Base-by-base conservation (phyloP, 2,797 vertebrate species). In the Mionectes olivaceus region DNA sequence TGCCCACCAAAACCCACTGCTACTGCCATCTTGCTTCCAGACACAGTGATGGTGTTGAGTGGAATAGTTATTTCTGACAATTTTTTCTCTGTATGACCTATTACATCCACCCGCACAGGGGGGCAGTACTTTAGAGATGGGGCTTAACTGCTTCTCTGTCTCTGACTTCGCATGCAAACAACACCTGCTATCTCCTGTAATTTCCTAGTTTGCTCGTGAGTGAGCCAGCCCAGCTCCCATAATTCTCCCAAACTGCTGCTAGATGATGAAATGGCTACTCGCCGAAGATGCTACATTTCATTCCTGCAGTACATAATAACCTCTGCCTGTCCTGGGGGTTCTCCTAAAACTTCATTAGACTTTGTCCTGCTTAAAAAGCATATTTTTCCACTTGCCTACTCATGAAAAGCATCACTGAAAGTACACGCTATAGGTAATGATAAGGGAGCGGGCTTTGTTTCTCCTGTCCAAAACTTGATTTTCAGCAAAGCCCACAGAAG, bases 351-450 rank as follows among this genome's bases (percentile, higher is more conserved):
- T 82, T 84, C 23, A 60, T n/a, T 53, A 87, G 70, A 64, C 49
- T 91, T 94, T 75, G 44, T 64, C 22, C n/a, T 89, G 67, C 67
- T 89, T 84, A 52, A 81, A 80, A 91, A 53, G 32, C 19, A 14
- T 82, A 46, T 59, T 87, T 88, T 95, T 83, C 74, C 56, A 57
- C 83, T 91, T 93, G 46, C 69, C 74, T 82, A 30, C 41, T 79
- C 56, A 25, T 64, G 30, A 86, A 94, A 86, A 79, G 12, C 33
- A 69, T 57, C 80, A 30, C 44, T 60, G 49, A 77, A 76, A 90
- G 41, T 53, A 12, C 30, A 6, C 81, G 39, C 28, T 81, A 7
- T 87, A 92, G 85, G 76, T 83, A 69, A 55, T 33, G 22, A 41
- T 63, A 53, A 74, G n/a, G 56, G 37, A 90, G 14, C 0, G 0